phyloP scores from a whole-genome alignment of 92 coral and sea anemone species.

The Actinostola sp. region DNA sequence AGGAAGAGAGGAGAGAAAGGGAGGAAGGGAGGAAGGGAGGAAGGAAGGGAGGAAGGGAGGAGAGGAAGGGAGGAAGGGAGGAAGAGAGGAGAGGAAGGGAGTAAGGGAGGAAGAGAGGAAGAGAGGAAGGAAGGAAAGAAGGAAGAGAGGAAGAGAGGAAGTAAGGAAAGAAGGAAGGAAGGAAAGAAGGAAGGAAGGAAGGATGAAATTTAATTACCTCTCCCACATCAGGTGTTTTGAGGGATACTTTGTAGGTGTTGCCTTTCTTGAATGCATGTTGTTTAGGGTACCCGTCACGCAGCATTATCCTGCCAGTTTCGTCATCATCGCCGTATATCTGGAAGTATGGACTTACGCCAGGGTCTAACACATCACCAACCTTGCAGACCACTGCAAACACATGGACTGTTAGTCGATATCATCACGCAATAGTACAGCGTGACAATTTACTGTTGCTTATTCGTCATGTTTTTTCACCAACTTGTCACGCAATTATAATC shows the following conservation, averaged over 20 bases:
- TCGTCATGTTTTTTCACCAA: too few species aligned
- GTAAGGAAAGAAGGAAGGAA: neutral
- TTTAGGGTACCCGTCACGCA: slow-evolving; percentile 82
- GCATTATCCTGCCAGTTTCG: slow-evolving; percentile 74
- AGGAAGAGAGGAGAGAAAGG: neutral
- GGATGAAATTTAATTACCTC: slow-evolving; percentile 42
- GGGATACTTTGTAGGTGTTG: slow-evolving; percentile 75
- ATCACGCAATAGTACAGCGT: neutral
- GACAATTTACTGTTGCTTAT: too few species aligned
- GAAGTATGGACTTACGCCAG: slow-evolving; percentile 76
- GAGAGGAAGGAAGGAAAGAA: neutral
- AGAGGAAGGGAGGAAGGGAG: neutral
- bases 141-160: neutral
- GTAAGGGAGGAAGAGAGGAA: too few species aligned
- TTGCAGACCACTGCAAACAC: slow-evolving; percentile 57
- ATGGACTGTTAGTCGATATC: neutral
- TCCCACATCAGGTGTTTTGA: slow-evolving; percentile 80
- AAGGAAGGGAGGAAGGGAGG: too few species aligned
- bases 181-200: neutral
- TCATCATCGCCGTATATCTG: slow-evolving; percentile 75
- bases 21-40: too few species aligned
- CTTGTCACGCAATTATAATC: neutral
- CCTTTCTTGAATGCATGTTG: slow-evolving; percentile 73
- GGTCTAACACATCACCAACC: slow-evolving; percentile 80
- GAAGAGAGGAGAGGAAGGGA: neutral